These are phyloP conservation scores for Erithacus rubecula DNA, from an alignment of 2,797 vertebrate genomes.

Conservation along the genomic window DNA sequence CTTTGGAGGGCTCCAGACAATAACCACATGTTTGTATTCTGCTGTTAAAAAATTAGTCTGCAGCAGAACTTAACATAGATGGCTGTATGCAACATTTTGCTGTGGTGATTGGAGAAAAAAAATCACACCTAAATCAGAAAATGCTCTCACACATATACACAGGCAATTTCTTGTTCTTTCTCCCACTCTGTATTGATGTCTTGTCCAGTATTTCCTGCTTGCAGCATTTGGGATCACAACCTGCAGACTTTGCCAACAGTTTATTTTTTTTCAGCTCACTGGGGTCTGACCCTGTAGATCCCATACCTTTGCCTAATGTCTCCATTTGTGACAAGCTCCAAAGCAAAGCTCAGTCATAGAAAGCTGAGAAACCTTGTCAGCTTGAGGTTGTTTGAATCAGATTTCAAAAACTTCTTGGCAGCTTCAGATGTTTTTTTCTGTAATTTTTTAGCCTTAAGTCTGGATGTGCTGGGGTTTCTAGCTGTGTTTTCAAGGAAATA, in stretches of 20 bases:
- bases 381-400: neutral
- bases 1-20: neutral
- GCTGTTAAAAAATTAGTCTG: neutral
- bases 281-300: neutral
- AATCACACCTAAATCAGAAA: neutral
- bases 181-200: neutral
- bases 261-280: neutral
- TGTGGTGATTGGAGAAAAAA: neutral
- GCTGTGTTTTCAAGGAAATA: neutral
- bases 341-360: neutral
- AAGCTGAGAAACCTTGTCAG: neutral
- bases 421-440: neutral
- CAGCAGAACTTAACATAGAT: neutral
- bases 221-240: neutral
- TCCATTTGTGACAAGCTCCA: neutral
- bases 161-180: neutral
- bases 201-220: neutral
- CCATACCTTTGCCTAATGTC: neutral
- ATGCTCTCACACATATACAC: accelerated
- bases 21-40: neutral
- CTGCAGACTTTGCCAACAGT: neutral
- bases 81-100: neutral
- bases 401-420: neutral
- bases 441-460: neutral
- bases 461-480: neutral